Percentiles rank a stretch among this genome's conserved stretches.
Evolutionary conservation across 2,113 vertebrate species (phyloP).

Genomic region (Erythrolamprus reginae): DNA sequence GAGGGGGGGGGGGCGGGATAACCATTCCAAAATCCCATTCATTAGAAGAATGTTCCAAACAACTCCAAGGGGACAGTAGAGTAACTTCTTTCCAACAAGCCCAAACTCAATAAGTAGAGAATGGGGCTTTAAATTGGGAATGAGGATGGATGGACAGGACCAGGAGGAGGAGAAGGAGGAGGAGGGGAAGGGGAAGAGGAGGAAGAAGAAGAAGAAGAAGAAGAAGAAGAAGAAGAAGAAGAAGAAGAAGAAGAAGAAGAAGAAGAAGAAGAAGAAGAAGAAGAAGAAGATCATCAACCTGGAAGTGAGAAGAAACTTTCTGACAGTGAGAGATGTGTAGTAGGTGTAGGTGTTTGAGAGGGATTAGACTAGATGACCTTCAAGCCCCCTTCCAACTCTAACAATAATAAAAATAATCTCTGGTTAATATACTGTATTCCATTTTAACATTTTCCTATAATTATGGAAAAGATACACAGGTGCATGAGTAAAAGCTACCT

Average conservation of each 20-base stretch:
- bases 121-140: not conserved
- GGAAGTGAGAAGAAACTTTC: too few species aligned
- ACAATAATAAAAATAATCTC: too few species aligned
- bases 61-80: not conserved
- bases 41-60: not conserved
- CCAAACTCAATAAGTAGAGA: not conserved
- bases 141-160: not conserved
- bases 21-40: not conserved
- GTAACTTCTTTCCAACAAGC: not conserved
- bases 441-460: not conserved
- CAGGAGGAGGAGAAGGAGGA: not conserved
- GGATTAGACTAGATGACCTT: too few species aligned
- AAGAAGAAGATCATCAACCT: too few species aligned
- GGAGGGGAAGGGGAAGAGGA: too few species aligned
- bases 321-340: too few species aligned
- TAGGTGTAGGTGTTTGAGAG: too few species aligned
- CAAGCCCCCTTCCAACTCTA: too few species aligned
- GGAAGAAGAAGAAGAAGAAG: too few species aligned
- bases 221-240: accelerated
- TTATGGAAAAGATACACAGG: not conserved
- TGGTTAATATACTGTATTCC: not conserved
- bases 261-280: too few species aligned
- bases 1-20: not conserved
- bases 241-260: too few species aligned
- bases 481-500: not conserved